Evolutionary conservation across 2,113 vertebrate genomes (phyloP).

Genomic region (Chloropsis hardwickii): DNA sequence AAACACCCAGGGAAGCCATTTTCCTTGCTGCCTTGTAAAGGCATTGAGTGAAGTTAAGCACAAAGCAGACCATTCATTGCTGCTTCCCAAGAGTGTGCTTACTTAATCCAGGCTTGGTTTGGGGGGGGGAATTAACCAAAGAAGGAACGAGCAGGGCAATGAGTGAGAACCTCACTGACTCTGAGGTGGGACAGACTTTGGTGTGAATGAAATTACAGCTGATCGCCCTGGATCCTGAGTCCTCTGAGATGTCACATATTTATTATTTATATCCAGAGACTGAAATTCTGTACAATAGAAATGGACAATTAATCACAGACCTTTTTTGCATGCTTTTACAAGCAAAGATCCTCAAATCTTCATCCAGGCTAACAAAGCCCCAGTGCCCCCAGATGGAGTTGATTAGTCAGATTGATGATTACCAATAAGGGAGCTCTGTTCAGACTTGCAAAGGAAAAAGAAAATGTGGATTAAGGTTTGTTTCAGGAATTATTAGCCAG

Average conservation of each 20-base stretch:
- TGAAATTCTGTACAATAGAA: neutral
- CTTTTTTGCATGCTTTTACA: neutral
- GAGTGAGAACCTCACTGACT: neutral
- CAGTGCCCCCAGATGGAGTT: neutral
- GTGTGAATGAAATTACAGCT: neutral
- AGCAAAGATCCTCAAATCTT: neutral
- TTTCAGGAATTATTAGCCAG: neutral
- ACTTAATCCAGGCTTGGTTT: neutral
- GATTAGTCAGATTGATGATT: neutral
- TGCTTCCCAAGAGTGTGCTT: neutral
- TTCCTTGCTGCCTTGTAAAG: neutral
- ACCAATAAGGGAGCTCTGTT: neutral
- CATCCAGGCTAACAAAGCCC: neutral
- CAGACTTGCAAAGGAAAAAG: neutral
- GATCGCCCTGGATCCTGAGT: neutral
- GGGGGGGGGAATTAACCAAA: neutral
- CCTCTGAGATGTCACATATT: neutral
- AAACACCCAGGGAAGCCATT: neutral
- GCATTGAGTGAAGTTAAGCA: neutral
- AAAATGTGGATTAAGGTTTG: neutral
- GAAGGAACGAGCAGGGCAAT: neutral
- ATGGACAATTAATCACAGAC: neutral
- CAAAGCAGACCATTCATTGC: neutral
- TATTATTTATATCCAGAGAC: neutral
- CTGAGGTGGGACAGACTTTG: neutral